A percentile compares a stretch with the other conserved stretches of the same genome.
Conservation (phyloP, 2,797 vertebrate genomes). For the Arnoldichthys spilopterus region DNA sequence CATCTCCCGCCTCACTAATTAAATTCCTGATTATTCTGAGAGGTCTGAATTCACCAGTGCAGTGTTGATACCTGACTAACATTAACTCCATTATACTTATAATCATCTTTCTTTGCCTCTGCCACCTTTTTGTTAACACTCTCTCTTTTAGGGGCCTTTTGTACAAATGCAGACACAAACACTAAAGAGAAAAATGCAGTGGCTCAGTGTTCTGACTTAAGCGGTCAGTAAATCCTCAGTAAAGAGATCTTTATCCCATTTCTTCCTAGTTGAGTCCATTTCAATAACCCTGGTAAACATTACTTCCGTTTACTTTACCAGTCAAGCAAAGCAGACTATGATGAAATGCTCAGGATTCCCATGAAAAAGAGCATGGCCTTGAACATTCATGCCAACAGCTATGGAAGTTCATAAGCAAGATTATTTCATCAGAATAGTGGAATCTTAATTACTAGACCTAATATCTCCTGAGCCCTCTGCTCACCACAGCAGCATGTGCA, state of each 20-base stretch:
- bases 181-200: constrained; percentile 15
- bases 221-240: constrained; percentile 6
- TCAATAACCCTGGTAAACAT: constrained; percentile 29
- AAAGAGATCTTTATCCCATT: constrained; percentile 23
- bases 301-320: constrained; percentile 10
- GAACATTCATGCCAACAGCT: not conserved
- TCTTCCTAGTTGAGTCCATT: not conserved
- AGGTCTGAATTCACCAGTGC: constrained; percentile 12
- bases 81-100: not conserved
- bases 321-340: not conserved
- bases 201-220: not conserved
- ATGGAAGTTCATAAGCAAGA: constrained; percentile 5
- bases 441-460: not conserved
- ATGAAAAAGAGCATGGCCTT: not conserved
- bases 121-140: not conserved
- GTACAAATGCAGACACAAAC: not conserved
- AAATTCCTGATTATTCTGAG: constrained; percentile 31
- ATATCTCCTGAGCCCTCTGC: not conserved
- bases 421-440: not conserved
- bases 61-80: constrained; percentile 5
- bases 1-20: constrained; percentile 47
- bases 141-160: not conserved
- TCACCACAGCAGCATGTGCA: not conserved
- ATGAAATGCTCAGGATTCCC: constrained; percentile 39
- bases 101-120: not conserved